phyloP scores from a whole-genome alignment of 1,140 invertebrate species.

The Temnothorax longispinosus region DNA sequence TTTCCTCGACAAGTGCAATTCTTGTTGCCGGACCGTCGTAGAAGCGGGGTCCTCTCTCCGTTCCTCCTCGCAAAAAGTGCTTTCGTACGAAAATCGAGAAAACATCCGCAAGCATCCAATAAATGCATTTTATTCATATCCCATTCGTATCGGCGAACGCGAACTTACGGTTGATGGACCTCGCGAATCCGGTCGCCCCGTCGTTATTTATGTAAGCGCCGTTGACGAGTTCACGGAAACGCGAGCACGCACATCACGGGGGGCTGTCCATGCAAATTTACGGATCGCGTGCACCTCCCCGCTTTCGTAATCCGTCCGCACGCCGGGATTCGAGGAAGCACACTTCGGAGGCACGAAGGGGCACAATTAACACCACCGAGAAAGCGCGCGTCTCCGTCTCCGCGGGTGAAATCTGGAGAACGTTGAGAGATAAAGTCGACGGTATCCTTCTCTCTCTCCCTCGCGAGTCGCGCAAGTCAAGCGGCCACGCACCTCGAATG shows the following conservation, averaged over 20 bases:
- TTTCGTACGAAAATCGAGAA: neutral
- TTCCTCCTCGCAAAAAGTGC: neutral
- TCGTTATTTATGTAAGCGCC: constrained; percentile 52
- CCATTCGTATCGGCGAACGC: neutral
- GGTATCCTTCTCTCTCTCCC: neutral
- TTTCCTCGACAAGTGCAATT: neutral
- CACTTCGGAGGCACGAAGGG: neutral
- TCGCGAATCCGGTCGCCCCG: constrained; percentile 8
- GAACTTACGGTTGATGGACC: constrained; percentile 43
- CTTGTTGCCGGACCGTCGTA: neutral
- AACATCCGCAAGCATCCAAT: neutral
- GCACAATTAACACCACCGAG: constrained; percentile 15
- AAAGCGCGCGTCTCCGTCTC: neutral
- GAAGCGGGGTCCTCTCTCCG: too few species aligned
- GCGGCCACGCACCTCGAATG: constrained; percentile 49
- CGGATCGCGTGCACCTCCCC: constrained; percentile 10
- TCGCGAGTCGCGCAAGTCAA: neutral
- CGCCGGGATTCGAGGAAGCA: constrained; percentile 5
- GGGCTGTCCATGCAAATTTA: constrained; percentile 5
- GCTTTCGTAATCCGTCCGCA: neutral
- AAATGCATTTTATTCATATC: constrained; percentile 31
- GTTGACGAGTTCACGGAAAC: constrained; percentile 10
- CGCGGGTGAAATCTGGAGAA: neutral
- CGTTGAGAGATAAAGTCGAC: neutral
- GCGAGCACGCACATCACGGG: neutral